Conservation (phyloP, 2,113 vertebrate genomes). For the Brevimyrus niger region DNA sequence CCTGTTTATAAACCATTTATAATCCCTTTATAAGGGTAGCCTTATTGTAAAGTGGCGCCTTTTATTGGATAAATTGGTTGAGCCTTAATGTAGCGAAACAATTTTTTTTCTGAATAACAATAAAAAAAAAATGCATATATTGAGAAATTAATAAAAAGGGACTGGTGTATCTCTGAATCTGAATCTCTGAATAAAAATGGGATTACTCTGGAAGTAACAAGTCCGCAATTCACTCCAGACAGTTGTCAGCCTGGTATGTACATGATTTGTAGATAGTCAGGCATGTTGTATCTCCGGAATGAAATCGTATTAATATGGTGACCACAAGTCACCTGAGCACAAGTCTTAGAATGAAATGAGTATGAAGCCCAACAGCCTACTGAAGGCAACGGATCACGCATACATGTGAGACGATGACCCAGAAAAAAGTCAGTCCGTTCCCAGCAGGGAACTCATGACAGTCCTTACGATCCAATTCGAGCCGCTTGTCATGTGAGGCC, state of each 20-base stretch:
- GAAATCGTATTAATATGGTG: background rate
- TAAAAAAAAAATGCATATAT: background rate
- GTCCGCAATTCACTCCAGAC: background rate
- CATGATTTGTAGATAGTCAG: background rate
- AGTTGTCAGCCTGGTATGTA: background rate
- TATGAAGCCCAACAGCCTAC: background rate
- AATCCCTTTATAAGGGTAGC: no score
- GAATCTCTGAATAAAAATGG: background rate
- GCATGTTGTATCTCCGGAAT: background rate
- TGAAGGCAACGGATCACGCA: background rate
- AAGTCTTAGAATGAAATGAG: background rate
- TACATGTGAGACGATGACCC: background rate
- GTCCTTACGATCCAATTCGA: background rate
- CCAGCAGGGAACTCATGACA: background rate
- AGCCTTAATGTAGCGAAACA: no score
- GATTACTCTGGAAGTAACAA: background rate
- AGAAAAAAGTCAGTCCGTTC: background rate
- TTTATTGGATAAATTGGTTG: no score
- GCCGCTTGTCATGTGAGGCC: background rate
- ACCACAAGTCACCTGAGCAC: background rate
- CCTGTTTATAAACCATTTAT: no score
- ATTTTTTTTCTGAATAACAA: no score
- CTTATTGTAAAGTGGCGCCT: no score
- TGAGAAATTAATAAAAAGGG: background rate
- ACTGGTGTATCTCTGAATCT: background rate